A percentile compares a stretch with the other conserved stretches of the same genome.
These are phyloP conservation scores for Calycopis cecrops DNA, from an alignment of 1,140 invertebrate species.

Conservation along the genomic window DNA sequence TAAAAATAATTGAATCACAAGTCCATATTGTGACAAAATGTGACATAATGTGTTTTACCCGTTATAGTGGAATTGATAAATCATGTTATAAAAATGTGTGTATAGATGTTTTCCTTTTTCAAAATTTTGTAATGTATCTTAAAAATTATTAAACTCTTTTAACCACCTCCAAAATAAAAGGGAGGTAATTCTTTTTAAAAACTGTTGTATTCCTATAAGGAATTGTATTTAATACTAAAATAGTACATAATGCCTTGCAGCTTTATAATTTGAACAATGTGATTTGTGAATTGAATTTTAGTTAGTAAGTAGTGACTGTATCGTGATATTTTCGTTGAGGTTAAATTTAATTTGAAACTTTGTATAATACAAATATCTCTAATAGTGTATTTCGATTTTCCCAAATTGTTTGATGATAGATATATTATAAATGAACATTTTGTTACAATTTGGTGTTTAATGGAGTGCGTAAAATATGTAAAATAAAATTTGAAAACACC, in stretches of 20 bases:
- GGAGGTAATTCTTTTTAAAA: constrained; percentile 13
- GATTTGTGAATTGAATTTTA: constrained; percentile 11
- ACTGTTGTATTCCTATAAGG: constrained; percentile 20
- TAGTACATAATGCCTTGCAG: neutral
- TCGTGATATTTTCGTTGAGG: neutral
- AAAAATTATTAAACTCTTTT: too few relatives aligned
- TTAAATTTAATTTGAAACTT: neutral
- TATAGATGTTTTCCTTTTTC: too few relatives aligned
- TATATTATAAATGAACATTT: constrained; percentile 48
- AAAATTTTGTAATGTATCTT: too few relatives aligned
- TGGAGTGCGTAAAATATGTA: constrained; percentile 68
- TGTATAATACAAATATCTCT: neutral
- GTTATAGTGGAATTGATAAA: constrained; percentile 36
- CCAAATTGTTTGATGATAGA: constrained; percentile 13
- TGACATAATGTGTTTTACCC: constrained; percentile 22
- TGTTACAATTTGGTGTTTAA: constrained; percentile 71
- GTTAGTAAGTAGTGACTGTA: constrained; percentile 6
- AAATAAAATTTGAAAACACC: constrained; percentile 62
- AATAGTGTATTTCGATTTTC: constrained; percentile 12
- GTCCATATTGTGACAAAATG: constrained; percentile 71
- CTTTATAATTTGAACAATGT: constrained; percentile 9
- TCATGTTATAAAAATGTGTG: too few relatives aligned
- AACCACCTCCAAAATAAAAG: constrained; percentile 11
- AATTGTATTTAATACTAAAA: constrained; percentile 18
- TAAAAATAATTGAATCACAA: constrained; percentile 25